Evolutionary conservation across 2,113 vertebrate genomes (phyloP).

Genomic region (Mionectes macconnelli): DNA sequence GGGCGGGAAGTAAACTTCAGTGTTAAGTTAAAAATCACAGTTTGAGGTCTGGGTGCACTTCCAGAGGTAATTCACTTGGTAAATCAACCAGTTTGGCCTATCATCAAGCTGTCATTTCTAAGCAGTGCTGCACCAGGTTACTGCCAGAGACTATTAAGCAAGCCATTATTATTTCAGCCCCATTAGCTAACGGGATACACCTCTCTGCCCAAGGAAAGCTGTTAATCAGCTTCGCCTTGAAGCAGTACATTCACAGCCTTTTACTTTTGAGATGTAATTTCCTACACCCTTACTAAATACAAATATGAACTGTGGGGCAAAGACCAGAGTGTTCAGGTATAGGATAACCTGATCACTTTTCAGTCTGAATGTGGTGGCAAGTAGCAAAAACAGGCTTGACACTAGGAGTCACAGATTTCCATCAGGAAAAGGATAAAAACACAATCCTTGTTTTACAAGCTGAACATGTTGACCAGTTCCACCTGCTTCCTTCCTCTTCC

Average conservation of each 20-base stretch:
- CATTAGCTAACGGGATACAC: slow-evolving; percentile 28
- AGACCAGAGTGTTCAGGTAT: neutral
- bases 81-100: slow-evolving; percentile 47
- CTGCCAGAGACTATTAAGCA: slow-evolving; percentile 55
- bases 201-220: neutral
- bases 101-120: slow-evolving; percentile 59
- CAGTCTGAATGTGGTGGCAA: neutral
- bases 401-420: neutral
- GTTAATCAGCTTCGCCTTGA: neutral
- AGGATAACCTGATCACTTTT: neutral
- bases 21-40: slow-evolving; percentile 47
- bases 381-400: neutral
- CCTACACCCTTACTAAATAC: neutral
- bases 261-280: neutral
- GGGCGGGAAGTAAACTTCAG: slow-evolving; percentile 22
- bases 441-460: neutral
- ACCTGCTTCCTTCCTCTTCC: neutral
- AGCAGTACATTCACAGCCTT: neutral
- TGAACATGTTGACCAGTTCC: neutral
- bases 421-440: neutral
- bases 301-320: neutral
- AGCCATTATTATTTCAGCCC: slow-evolving; percentile 59
- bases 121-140: slow-evolving; percentile 5
- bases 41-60: slow-evolving; percentile 39
- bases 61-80: slow-evolving; percentile 42